phyloP scores from a whole-genome alignment of 2,888 invertebrate genomes.

The Phalangium opilio region DNA sequence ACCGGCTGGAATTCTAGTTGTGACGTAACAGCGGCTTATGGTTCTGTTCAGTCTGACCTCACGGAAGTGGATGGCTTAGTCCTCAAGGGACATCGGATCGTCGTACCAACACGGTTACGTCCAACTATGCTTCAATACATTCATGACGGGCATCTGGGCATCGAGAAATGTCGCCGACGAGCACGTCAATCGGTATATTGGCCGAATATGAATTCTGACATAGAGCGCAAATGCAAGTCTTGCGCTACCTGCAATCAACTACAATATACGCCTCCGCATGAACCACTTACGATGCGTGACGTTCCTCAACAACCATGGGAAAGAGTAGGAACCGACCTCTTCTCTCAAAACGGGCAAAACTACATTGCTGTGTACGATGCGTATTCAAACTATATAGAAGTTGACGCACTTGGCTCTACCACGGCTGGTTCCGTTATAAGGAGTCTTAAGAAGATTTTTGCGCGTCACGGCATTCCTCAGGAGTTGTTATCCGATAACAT shows the following conservation, averaged over 20 bases:
- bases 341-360: too few species aligned
- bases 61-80: slow-evolving; percentile 3
- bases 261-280: slow-evolving; percentile 1
- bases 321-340: too few species aligned
- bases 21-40: not conserved
- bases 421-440: too few species aligned
- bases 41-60: slow-evolving; percentile 4
- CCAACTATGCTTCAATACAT: not conserved
- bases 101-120: not conserved
- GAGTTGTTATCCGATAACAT: not conserved
- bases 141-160: slow-evolving; percentile 5
- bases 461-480: not conserved
- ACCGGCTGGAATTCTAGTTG: slow-evolving; percentile 1
- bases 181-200: slow-evolving; percentile 6
- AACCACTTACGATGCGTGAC: slow-evolving; percentile 3
- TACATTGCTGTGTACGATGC: not conserved
- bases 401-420: too few species aligned
- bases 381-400: slow-evolving; percentile 1
- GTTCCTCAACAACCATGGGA: too few species aligned
- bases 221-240: not conserved
- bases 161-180: slow-evolving; percentile 4
- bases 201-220: slow-evolving; percentile 2
- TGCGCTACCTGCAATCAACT: slow-evolving; percentile 1
- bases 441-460: too few species aligned
- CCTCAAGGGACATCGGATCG: slow-evolving; percentile 1